Evolutionary conservation across 2,797 vertebrate genomes (phyloP), one percentile per base, ranked within the genome.

Genomic region (Sternotherus odoratus): DNA sequence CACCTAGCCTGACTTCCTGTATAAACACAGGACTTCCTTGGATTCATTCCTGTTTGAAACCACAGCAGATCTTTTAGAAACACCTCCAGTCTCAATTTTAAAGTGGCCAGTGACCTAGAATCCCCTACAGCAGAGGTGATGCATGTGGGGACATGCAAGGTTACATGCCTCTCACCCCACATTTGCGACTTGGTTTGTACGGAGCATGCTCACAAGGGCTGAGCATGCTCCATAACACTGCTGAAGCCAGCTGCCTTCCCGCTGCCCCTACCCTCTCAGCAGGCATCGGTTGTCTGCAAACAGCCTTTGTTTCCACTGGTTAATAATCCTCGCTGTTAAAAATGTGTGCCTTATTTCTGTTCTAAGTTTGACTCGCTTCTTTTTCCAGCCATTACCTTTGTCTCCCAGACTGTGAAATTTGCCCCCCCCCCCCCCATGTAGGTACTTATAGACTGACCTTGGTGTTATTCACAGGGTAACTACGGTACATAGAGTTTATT

Each of bases 71-170:
- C 19, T 87, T 84, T 54, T 54, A 87, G 75, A 60, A 89, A 17
- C 3, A 24, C 28, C 4, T 1, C 46, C 56, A 48, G 16, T 6
- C 21, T 28, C 5, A 19, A 46, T 82, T 81, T 66, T 30, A 69
- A 3, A 89, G 43, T 21, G 0, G 2, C 21, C 0, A 15, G 0
- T 53, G 28, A 83, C 30, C 4, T 33, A 30, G 39, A 78, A 69
- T 12, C 72, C 53, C 53, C 53, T 53, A 23, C 21, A 53, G 24
- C 53, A 53, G 57, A 60, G 57, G 30, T 13, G 3, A 60, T 60
- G 7, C 6, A 2, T 30, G 57, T 2, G 30, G 26, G 57, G 28
- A 13, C 13, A 60, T 6, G 13, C 57, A 30, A 3, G 56, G 7
- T 60, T 28, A 30, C 6, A 57, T 57, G 56, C 28, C 28, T 12